Evolutionary conservation across 35 echinoderm and acorn worm species (phyloP).

Genomic region (Strongylocentrotus purpuratus): DNA sequence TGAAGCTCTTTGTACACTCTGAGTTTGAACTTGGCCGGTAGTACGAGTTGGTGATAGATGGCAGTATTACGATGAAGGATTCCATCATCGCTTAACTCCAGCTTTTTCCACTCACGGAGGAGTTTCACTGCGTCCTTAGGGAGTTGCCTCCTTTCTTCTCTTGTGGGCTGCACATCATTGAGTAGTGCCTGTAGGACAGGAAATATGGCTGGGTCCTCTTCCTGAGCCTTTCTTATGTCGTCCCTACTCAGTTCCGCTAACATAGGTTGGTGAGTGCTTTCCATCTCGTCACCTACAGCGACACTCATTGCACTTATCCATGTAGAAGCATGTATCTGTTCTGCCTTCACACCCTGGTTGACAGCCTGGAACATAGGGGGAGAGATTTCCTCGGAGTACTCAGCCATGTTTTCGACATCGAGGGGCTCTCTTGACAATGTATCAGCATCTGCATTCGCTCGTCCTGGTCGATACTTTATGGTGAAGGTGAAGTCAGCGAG

Average conservation of each 20-base stretch:
- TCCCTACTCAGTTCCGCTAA: neutral
- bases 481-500: constrained; percentile 35
- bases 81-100: constrained; percentile 25
- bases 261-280: neutral
- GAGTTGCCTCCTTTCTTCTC: neutral
- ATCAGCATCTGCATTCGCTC: too few relatives aligned
- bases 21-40: constrained; percentile 9
- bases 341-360: neutral
- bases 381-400: constrained; percentile 16
- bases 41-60: constrained; percentile 39
- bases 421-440: constrained; percentile 37
- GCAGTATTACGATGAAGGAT: constrained; percentile 48
- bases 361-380: neutral
- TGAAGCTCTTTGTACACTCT: constrained; percentile 62
- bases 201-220: constrained; percentile 36
- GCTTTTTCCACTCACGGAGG: constrained; percentile 47
- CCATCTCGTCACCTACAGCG: neutral
- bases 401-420: neutral
- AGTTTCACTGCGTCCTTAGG: neutral
- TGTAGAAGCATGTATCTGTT: neutral
- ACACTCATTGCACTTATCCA: neutral
- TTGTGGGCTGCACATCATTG: neutral
- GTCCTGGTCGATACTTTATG: constrained; percentile 55
- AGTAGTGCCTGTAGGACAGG: neutral
- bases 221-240: neutral